Evolutionary conservation across 2,797 vertebrate species (phyloP), one percentile per base, ranked within the genome.

Genomic region (Danio jaintianensis): DNA sequence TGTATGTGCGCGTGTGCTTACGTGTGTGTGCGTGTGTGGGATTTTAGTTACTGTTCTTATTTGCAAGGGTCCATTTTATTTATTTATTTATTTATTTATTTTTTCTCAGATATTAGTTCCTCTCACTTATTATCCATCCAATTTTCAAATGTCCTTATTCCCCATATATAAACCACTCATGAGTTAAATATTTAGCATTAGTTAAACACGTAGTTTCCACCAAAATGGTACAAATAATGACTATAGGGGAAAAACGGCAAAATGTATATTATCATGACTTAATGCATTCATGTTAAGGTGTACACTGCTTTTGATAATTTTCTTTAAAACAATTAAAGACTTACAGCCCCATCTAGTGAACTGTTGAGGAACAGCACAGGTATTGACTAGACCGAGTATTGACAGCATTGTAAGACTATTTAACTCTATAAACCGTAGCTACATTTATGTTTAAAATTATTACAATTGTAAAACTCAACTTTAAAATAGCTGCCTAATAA

Each of bases 281-380:
- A 12, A 43, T 4, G 52, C 52, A 55, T 20, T 42, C 38, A 55
- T 29, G 29, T 29, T 29, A 38, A 55, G 36, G n/a, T 66, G 45
- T 4, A 4, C 11, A 8, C 42, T 38, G 59, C 7, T 1, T 50
- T 22, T 69, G 13, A 45, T 38, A 22, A 13, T 45, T 58, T 45
- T n/a, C 13, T 20, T 53, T 40, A 10, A 5, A 74, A 72, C 74
- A 87, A 92, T 83, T 86, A 82, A 89, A 93, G 92, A 91, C 84
- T 92, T 90, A 89, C 92, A 92, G 91, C 93, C 85, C 93, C 93
- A 94, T 94, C 94, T 95, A 91, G 90, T 92, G 94, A 91, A 50
- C 47, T 70, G 7, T 2, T 29, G 40, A 36, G 7, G 22, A 53
- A 62, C 3, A 73, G 36, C 10, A 6, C 5, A 61, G 11, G 5